A percentile compares a stretch with the other conserved stretches of the same genome.
Conservation (phyloP, 92 coral and sea anemone genomes). For the Nematostella vectensis region DNA sequence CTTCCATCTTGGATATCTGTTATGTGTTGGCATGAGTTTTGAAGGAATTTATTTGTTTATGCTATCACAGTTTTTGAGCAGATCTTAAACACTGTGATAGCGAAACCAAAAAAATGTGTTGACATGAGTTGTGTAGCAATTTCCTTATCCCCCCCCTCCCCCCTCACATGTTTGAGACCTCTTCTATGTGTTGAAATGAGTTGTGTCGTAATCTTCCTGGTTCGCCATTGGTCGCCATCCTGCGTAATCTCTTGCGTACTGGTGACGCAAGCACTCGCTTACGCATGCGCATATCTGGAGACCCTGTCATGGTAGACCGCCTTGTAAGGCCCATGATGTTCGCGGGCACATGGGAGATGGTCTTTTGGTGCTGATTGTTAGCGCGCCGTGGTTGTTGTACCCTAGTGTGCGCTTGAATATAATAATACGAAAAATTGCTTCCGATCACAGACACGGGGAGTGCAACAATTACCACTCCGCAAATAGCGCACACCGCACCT, state of each 20-base stretch:
- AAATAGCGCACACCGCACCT: conserved; percentile 84
- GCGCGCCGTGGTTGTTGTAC: conserved; percentile 80
- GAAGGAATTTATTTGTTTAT: too few relatives aligned
- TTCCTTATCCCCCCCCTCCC: too few relatives aligned
- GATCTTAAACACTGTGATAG: too few relatives aligned
- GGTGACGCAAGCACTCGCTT: conserved; percentile 2
- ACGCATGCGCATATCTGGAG: conserved; percentile 12
- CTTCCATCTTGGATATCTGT: too few relatives aligned
- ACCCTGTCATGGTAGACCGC: conserved; percentile 24
- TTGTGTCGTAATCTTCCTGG: too few relatives aligned
- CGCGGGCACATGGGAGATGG: conserved; percentile 48
- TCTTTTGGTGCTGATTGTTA: conserved; percentile 18
- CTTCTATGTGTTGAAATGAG: too few relatives aligned
- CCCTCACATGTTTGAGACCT: too few relatives aligned
- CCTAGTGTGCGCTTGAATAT: conserved; percentile 95
- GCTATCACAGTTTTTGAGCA: too few relatives aligned
- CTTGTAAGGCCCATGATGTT: conserved; percentile 51
- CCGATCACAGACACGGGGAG: conserved; percentile 97
- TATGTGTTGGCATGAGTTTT: too few relatives aligned
- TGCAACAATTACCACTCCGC: conserved; percentile 90
- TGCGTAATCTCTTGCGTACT: conserved; percentile 15
- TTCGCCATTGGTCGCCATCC: conserved; percentile 3
- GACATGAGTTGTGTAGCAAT: too few relatives aligned
- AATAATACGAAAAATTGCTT: conserved; percentile 83
- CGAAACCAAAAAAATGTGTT: too few relatives aligned